Evolutionary conservation across 2,797 vertebrate species (phyloP), one percentile per base, ranked within the genome.

Genomic region (Mastacembelus armatus): DNA sequence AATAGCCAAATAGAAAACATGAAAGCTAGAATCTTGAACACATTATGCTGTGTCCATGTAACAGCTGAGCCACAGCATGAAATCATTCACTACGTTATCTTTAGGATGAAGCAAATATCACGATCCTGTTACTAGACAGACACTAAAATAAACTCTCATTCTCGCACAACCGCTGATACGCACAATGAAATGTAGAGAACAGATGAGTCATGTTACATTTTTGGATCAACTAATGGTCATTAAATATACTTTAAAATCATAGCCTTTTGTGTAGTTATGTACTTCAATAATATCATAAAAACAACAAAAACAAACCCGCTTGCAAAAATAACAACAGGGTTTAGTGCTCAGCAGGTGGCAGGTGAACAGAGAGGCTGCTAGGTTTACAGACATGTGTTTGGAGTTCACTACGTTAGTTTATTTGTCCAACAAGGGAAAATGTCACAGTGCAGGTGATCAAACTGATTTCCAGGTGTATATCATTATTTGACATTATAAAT

Each of bases 171-270:
- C 10, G 10, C 51, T 39, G 43, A 65, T 71, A 66, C 59, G 39
- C 6, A 8, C 48, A 61, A 19, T 45, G 56, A 57, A 18, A 42
- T 45, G 49, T 1, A 21, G 14, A 62, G 26, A 77, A 61, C 38
- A 36, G 47, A 78, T 74, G 74, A 80, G 63, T 80, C 76, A 66
- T 22, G 19, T 35, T 73, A 81, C 33, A 64, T 55, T 76, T 81
- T 72, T 66, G 73, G 48, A 70, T 29, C 11, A 4, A 11, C 22
- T 44, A 19, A 68, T 56, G 16, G 57, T 61, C 18, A 51, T 42
- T 29, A 30, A 30, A 55, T 36, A 6, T 32, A 10, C 7, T 43
- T 49, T 26, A 22, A 48, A 4, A 36, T 36, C 10, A 16, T 7
- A 30, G 9, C 30, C 8, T 24, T 32, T 52, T 39, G 10, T 22